Evolutionary conservation across 2,888 invertebrate species (phyloP).

Genomic region (Tetanocera ferruginea): DNA sequence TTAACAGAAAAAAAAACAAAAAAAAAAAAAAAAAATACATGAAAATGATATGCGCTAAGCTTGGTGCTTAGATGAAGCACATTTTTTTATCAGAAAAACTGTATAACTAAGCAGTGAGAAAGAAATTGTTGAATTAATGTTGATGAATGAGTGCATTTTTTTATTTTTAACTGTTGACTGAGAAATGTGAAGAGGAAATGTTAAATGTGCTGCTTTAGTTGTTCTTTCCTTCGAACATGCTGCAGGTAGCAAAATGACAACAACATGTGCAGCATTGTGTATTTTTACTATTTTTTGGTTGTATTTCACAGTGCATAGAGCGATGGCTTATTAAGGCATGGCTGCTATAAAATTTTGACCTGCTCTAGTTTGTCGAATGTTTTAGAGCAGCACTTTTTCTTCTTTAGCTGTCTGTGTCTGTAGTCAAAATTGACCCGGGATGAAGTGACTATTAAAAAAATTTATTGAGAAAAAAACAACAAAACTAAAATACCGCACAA

Average conservation of each 20-base stretch:
- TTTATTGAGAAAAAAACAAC: not conserved
- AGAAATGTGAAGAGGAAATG: not conserved
- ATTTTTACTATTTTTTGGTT: too few species aligned
- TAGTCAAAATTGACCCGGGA: not conserved
- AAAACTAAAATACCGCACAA: not conserved
- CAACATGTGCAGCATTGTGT: not conserved
- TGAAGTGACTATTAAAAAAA: not conserved
- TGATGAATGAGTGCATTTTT: not conserved
- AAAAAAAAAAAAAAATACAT: not conserved
- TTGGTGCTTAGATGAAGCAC: too few species aligned
- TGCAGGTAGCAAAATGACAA: not conserved
- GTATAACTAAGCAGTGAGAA: not conserved
- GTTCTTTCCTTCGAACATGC: not conserved
- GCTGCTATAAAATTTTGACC: not conserved
- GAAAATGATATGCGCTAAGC: not conserved
- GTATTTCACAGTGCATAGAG: too few species aligned
- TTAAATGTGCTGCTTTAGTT: too few species aligned
- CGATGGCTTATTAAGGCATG: too few species aligned
- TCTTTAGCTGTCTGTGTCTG: not conserved
- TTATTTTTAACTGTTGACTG: not conserved
- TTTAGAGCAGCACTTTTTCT: not conserved
- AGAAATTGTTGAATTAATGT: not conserved
- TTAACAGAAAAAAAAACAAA: not conserved
- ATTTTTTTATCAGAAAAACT: too few species aligned
- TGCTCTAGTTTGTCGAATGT: not conserved